phyloP scores from a whole-genome alignment of 2,888 invertebrate genomes.

The Dynastes hyllus region DNA sequence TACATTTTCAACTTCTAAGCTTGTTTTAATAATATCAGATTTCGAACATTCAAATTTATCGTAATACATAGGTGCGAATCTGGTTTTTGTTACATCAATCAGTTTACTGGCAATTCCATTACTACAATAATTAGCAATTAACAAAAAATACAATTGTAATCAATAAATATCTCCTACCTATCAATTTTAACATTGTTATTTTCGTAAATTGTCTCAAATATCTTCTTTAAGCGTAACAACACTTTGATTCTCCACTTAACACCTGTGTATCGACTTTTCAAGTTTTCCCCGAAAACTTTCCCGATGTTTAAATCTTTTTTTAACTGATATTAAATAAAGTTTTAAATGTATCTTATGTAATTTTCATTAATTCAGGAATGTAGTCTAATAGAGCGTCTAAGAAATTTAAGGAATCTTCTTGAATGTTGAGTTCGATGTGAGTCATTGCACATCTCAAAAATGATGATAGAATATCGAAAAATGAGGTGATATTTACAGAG shows the following conservation, averaged over 20 bases:
- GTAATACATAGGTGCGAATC: constrained; percentile 27
- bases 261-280: constrained; percentile 82
- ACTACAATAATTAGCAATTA: background rate
- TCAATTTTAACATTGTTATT: constrained; percentile 57
- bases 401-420: constrained; percentile 87
- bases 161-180: constrained; percentile 53
- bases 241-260: constrained; percentile 87
- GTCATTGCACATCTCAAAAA: constrained; percentile 93
- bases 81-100: constrained; percentile 16
- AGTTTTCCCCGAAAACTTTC: constrained; percentile 79
- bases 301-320: constrained; percentile 77
- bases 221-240: constrained; percentile 79
- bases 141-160: background rate
- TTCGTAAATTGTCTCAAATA: constrained; percentile 69
- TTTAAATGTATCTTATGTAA: constrained; percentile 81
- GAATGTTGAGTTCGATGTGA: constrained; percentile 85
- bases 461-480: constrained; percentile 84
- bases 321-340: constrained; percentile 90
- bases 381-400: constrained; percentile 84
- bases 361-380: constrained; percentile 80
- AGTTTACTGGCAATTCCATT: background rate
- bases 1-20: background rate
- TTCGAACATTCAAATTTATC: constrained; percentile 34
- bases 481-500: constrained; percentile 72
- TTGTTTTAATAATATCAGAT: background rate